Base-by-base conservation (phyloP, 2,888 invertebrate species). In the Proisotoma minuta region DNA sequence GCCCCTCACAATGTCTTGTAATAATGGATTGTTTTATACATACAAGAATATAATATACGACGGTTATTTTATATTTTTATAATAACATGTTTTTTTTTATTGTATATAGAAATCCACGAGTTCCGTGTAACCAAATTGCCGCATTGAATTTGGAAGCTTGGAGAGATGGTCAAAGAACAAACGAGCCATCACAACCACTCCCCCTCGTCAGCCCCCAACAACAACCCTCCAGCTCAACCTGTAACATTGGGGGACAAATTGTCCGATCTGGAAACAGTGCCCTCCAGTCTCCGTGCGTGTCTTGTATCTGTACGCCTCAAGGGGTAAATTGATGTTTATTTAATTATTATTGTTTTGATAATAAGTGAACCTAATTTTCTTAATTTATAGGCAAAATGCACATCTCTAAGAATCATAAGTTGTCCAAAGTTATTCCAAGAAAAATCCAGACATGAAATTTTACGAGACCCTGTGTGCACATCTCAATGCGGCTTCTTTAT, bases 271-370 rank as follows among this genome's bases (percentile, higher is more conserved):
- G 92, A 0, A 88, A 88, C 68, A 88, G 89, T 0, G 89, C 89
- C 23, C 88, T 92, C 79, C 91, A 91, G 0, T 87, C 89, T n/a
- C 92, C 92, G 2, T 93, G 92, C 77, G 92, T 91, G 0, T 90
- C 90, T 59, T 93, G 92, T 76, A 86, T 91, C 63, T 93, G 92
- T 76, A 87, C 90, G 8, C 80, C 82, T 20, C 90, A 91, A 79
- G 92, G 92, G 76, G 91, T 91, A 80, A 85, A 85, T 82, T 69
- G 39, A 47, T n/a, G 12, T 29, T 34, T 39, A 8, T 49, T 23
- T 56, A 27, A n/a, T 15, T 56, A 49, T 59, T 29, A 22, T 15
- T 40, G 20, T 20, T 24, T n/a, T 26, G 10, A 26, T 24, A 57
- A 24, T n/a, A 22, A 8, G 18, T 27, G 39, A 28, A 29, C 39